Evolutionary conservation across 2,888 invertebrate species (phyloP), one percentile per base, ranked within the genome.

Genomic region (Cantharis rustica): DNA sequence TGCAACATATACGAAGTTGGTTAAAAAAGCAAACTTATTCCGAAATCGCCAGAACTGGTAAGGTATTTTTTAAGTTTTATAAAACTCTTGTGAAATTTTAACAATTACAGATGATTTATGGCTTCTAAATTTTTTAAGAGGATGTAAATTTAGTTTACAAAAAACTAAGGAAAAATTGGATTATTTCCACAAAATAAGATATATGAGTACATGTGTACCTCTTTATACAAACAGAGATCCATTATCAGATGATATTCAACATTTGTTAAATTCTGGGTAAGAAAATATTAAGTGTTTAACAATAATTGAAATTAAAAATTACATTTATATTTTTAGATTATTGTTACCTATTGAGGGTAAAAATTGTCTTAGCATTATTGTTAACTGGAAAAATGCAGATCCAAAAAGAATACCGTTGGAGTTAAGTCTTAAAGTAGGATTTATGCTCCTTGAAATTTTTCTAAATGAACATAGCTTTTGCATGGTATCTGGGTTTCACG

Each of bases 141-240:
- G 91, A 64, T 89, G 89, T 80, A 91, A 91, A 85, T 90, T 89
- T 83, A 90, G 90, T 72, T 82, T 91, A 63, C 90, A 91, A 81
- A 87, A 89, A 79, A 88, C 89, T 63, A 91, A 91, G 83, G 88
- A 89, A 79, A 91, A 91, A 81, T 80, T 91, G 31, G 91, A 91
- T 77, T 89, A 90, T 87, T 92, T 90, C 82, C 92, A 92, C 82
- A 91, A 91, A 10, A 84, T 90, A 83, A 90, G 90, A 78, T 88
- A 89, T 2, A 87, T 90, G n/a, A n/a, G n/a, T n/a, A n/a, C n/a
- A n/a, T n/a, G n/a, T n/a, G 31, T 88, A 91, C 0, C 92, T 80
- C 88, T 92, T 79, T 90, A 91, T 81, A 87, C 88, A 9, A 84
- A 89, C 76, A 87, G 90, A 81, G 90, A 91, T 84, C 90, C 91